Evolutionary conservation across 2,113 vertebrate species (phyloP).

Genomic region (Neogobius melanostomus): DNA sequence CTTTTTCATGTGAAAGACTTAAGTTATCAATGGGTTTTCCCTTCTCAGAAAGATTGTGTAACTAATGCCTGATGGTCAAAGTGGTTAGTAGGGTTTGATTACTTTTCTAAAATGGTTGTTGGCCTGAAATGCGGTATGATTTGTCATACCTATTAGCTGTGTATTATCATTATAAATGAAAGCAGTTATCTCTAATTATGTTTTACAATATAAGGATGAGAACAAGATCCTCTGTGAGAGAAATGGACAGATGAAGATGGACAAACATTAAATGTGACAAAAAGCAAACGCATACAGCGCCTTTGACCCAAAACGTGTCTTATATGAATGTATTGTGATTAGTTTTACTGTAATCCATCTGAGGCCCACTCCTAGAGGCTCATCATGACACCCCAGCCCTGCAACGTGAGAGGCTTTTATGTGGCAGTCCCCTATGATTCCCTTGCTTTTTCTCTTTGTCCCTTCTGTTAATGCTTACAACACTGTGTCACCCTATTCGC

Average conservation of each 20-base stretch:
- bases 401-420: constrained; percentile 65
- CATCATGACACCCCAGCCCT: constrained; percentile 54
- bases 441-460: constrained; percentile 49
- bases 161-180: no score
- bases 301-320: constrained; percentile 46
- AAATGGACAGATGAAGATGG: constrained; percentile 55
- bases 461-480: constrained; percentile 63
- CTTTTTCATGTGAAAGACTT: no score
- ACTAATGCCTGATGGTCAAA: no score
- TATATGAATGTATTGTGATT: constrained; percentile 68
- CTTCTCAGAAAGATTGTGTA: no score
- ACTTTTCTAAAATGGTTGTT: no score
- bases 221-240: constrained; percentile 6
- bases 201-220: not conserved
- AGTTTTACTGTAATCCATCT: constrained; percentile 63
- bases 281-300: constrained; percentile 19
- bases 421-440: constrained; percentile 61
- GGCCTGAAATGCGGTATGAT: no score
- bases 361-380: constrained; percentile 58
- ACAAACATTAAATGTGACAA: constrained; percentile 56
- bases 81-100: no score
- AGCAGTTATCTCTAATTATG: no score
- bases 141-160: no score
- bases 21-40: no score
- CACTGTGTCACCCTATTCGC: constrained; percentile 66